Conservation (phyloP, 2,113 vertebrate genomes). For the Passer montanus region DNA sequence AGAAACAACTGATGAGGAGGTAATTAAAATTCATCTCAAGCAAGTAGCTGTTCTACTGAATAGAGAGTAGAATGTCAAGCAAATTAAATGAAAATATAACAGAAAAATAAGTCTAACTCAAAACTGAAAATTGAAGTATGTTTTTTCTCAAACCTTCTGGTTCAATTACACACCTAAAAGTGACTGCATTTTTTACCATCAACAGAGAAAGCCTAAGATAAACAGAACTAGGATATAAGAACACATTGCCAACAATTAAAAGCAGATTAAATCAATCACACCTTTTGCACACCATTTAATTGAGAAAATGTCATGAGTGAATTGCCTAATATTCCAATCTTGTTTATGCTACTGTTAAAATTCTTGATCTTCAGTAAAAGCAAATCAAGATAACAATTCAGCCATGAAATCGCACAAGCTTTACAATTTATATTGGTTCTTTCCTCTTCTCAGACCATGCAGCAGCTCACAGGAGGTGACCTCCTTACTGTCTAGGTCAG, state of each 20-base stretch:
- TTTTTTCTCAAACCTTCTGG: not conserved
- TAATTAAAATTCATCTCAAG: conserved; percentile 71
- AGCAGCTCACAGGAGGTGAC: not conserved
- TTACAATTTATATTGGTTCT: not conserved
- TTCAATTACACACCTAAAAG: not conserved
- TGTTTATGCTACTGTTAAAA: not conserved
- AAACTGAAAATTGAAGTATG: conserved; percentile 8
- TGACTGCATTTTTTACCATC: not conserved
- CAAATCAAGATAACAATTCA: conserved; percentile 12
- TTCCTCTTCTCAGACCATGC: not conserved
- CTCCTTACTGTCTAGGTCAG: not conserved
- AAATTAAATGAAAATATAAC: conserved; percentile 58
- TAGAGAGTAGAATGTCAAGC: conserved; percentile 56
- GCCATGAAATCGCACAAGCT: not conserved
- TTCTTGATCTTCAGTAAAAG: conserved; percentile 4
- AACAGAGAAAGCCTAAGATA: not conserved
- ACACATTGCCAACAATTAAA: not conserved
- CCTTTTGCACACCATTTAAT: not conserved
- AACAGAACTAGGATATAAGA: not conserved
- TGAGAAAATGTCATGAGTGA: conserved; percentile 5
- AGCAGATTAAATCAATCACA: not conserved
- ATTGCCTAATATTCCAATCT: conserved; percentile 1
- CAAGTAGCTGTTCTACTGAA: conserved; percentile 54
- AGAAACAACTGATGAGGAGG: conserved; percentile 57
- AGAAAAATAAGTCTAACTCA: conserved; percentile 39